Evolutionary conservation across 2,797 vertebrate genomes (phyloP).

Genomic region (Falco biarmicus): DNA sequence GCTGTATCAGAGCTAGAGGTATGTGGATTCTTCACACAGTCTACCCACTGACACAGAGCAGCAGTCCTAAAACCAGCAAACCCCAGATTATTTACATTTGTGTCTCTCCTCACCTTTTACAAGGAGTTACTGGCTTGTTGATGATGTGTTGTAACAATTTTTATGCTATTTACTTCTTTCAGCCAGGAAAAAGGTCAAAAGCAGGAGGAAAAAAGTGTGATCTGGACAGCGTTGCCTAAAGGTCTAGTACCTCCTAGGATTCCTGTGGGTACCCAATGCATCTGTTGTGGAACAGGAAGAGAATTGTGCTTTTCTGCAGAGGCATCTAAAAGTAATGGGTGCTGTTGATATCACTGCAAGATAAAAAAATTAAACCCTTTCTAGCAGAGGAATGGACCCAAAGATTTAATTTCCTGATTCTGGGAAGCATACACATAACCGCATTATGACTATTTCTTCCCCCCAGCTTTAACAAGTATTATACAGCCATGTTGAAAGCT

Average conservation of each 20-base stretch:
- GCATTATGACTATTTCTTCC: not conserved
- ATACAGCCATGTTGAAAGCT: not conserved
- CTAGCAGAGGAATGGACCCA: not conserved
- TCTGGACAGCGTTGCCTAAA: not conserved
- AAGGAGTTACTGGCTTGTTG: not conserved
- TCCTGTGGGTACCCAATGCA: not conserved
- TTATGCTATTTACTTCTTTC: not conserved
- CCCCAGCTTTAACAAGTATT: not conserved
- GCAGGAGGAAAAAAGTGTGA: not conserved
- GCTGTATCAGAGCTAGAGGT: not conserved
- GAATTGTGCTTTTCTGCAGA: not conserved
- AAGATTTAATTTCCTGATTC: not conserved
- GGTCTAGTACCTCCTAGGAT: not conserved
- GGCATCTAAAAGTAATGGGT: not conserved
- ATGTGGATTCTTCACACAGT: not conserved
- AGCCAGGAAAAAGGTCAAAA: not conserved
- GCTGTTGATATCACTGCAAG: not conserved
- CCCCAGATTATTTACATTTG: not conserved
- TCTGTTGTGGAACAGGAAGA: not conserved
- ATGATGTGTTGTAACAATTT: not conserved
- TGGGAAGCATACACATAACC: not conserved
- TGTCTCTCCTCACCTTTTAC: not conserved
- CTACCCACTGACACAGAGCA: not conserved
- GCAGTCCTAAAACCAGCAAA: not conserved
- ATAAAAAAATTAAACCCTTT: not conserved